Evolutionary conservation across 2,113 vertebrate species (phyloP).

Genomic region (Xiphophorus maculatus): DNA sequence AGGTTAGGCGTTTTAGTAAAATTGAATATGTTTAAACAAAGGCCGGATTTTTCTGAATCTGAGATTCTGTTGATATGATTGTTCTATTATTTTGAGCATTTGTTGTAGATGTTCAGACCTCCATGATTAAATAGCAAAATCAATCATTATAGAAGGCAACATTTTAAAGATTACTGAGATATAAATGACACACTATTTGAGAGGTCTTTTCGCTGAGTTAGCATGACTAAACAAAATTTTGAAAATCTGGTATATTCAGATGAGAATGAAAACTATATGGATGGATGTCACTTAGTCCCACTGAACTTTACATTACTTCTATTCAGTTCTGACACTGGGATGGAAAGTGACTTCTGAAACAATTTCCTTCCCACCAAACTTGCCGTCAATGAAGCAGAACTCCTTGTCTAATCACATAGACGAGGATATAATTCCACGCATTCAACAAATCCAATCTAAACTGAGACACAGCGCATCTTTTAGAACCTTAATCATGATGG

Average conservation of each 20-base stretch:
- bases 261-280: slow-evolving; percentile 15
- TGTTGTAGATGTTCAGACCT: background rate
- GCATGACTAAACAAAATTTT: background rate
- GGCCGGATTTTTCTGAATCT: slow-evolving; percentile 13
- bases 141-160: background rate
- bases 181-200: slow-evolving; percentile 13
- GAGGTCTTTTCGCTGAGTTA: background rate
- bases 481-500: background rate
- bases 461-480: background rate
- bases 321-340: background rate
- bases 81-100: background rate
- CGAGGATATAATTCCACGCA: too few relatives aligned
- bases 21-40: background rate
- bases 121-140: background rate
- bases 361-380: background rate
- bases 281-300: slow-evolving; percentile 1
- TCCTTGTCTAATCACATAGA: background rate
- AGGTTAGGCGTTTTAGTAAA: background rate
- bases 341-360: background rate
- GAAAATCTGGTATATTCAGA: background rate
- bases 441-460: background rate
- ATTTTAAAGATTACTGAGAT: slow-evolving; percentile 7
- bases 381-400: background rate
- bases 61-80: background rate
- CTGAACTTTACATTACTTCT: background rate